A percentile compares a stretch with the other conserved stretches of the same genome.
Conservation (phyloP, 2,888 invertebrate species). For the Amphipyra tragopoginis region DNA sequence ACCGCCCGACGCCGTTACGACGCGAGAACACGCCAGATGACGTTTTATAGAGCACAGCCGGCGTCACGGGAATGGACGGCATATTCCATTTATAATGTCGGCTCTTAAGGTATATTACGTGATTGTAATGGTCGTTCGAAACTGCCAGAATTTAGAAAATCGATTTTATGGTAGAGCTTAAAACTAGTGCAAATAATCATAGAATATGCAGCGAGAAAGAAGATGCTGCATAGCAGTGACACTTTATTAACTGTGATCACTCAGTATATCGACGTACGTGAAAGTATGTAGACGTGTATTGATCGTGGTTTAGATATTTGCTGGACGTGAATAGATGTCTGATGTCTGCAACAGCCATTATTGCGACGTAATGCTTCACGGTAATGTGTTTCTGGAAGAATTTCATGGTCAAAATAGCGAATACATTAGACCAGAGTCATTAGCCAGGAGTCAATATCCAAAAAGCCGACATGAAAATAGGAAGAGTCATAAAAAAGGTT, state of each 20-base stretch:
- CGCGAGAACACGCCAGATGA: constrained; percentile 9
- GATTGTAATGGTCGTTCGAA: neutral
- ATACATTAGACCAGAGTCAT: too few relatives aligned
- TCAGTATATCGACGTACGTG: constrained; percentile 7
- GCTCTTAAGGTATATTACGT: neutral
- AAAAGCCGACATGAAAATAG: too few relatives aligned
- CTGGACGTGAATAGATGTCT: constrained; percentile 26
- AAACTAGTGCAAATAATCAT: too few relatives aligned
- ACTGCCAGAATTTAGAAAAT: too few relatives aligned
- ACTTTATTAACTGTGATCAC: constrained; percentile 1
- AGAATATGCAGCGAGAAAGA: too few relatives aligned
- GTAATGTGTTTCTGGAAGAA: neutral
- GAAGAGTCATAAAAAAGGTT: too few relatives aligned
- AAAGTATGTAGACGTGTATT: constrained; percentile 30
- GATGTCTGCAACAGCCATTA: constrained; percentile 19
- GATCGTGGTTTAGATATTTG: constrained; percentile 16
- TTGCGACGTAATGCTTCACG: constrained; percentile 8
- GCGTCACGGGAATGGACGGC: constrained; percentile 1
- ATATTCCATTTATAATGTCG: constrained; percentile 11
- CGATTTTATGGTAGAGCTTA: too few relatives aligned
- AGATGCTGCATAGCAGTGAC: constrained; percentile 1
- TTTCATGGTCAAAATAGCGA: too few relatives aligned
- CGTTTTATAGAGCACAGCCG: constrained; percentile 5
- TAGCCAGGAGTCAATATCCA: too few relatives aligned
- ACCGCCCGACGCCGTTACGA: constrained; percentile 6